Conservation (phyloP, 2,888 invertebrate genomes). For the Drosophila atroscutellata region DNA sequence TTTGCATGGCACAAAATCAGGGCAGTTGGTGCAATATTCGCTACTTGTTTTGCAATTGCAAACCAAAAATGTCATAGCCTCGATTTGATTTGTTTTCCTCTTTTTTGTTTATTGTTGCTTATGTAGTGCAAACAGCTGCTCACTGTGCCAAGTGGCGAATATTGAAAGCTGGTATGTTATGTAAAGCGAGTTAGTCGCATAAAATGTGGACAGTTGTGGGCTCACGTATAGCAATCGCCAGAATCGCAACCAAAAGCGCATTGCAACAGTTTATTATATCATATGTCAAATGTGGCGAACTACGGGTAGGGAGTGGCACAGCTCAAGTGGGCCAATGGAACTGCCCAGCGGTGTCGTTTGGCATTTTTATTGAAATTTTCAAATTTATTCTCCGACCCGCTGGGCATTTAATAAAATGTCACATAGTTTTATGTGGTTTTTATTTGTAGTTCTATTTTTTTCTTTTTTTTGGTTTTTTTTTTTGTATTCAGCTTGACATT, state of each 20-base stretch:
- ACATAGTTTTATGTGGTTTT: slow-evolving; percentile 8
- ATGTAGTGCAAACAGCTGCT: slow-evolving; percentile 5
- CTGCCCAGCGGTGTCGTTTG: slow-evolving; percentile 26
- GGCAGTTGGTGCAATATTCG: slow-evolving; percentile 37
- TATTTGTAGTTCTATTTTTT: not conserved
- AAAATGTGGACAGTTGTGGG: slow-evolving; percentile 29
- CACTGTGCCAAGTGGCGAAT: slow-evolving; percentile 20
- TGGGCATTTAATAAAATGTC: slow-evolving; percentile 67
- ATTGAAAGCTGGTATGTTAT: slow-evolving; percentile 51
- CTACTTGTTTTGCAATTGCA: slow-evolving; percentile 15
- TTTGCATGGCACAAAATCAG: slow-evolving; percentile 3
- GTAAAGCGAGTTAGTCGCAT: slow-evolving; percentile 41
- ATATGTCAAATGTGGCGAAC: slow-evolving; percentile 13
- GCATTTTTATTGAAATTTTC: slow-evolving; percentile 52
- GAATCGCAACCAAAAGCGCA: slow-evolving; percentile 47
- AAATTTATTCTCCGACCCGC: slow-evolving; percentile 38
- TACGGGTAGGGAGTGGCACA: not conserved
- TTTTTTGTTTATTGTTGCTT: not conserved
- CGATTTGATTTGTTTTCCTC: slow-evolving; percentile 16
- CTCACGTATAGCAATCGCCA: slow-evolving; percentile 11
- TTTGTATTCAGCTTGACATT: slow-evolving; percentile 35
- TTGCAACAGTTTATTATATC: slow-evolving; percentile 58
- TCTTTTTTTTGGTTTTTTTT: too few species aligned
- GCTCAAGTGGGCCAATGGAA: slow-evolving; percentile 17
- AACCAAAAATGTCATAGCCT: slow-evolving; percentile 29